Base-by-base conservation (phyloP, 2,797 vertebrate genomes). In the Coregonus suidteri region DNA sequence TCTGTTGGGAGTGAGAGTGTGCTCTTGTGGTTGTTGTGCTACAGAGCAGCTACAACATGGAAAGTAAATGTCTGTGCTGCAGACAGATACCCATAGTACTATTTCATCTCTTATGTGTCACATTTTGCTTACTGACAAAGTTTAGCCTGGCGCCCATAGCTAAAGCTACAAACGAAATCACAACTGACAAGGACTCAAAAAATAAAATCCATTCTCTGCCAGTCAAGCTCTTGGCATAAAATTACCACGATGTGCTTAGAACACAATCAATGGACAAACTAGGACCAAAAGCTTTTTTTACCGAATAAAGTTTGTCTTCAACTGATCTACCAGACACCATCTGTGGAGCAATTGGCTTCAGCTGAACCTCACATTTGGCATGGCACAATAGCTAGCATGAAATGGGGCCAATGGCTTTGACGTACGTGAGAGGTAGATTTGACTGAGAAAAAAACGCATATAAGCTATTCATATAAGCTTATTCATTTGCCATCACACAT, bases 381-480 rank as follows among this genome's bases (percentile, higher is more conserved):
- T 18, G 5, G 25, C 51, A 74, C 59, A 41, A 77, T 51, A 62
- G 66, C 51, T 30, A 30, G 20, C 30, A 62, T n/a, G 41, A 76
- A 74, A 71, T 69, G 59, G 59, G 18, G 70, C 70, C 75, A 70
- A 47, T 77, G 31, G 31, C 71, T 77, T 74, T 74, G 79, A 77
- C 47, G 34, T 30, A 62, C n/a, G 56, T 62, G 56, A 47, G 66
- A 68, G 37, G 41, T 71, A 75, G 20, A 64, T 65, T 64, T 62
- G 51, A 73, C 51, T 54, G 52, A 65, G 76, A 35, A 56, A 74
- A 71, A 35, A 66, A 25, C 20, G n/a, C 6, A 31, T 72, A 30
- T 30, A 31, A 34, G 69, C 75, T 34, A 59, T 75, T 79, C 66
- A 54, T 71, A 51, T 59, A 7, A 18, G 56, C 56, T 59, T 34